Evolutionary conservation across 2,113 vertebrate genomes (phyloP), one percentile per base, ranked within the genome.

Genomic region (Ciconia maguari): DNA sequence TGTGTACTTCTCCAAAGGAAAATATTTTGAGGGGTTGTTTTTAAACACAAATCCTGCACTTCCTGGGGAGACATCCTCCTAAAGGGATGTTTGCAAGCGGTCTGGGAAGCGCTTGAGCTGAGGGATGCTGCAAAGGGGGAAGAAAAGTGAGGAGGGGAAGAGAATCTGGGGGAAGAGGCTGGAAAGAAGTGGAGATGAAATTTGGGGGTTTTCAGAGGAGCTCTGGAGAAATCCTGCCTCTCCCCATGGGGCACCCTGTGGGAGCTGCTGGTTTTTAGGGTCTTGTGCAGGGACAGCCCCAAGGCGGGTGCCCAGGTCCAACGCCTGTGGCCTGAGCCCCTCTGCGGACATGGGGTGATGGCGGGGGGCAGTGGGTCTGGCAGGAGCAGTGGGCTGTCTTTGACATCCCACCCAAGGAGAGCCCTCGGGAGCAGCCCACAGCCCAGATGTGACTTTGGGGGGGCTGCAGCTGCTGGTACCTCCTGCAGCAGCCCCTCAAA

Each of bases 351-450:
- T 0, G 29, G 57, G 46, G 41, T 9, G 58, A 22, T 13, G 32
- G 13, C 0, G 1, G 48, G 51, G 41, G 48, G 29, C 60, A 20
- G 57, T 1, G 1, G 27, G 27, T n/a, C 77, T 44, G 61, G 32
- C 49, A 17, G 57, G 48, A 36, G 42, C 54, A 29, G 27, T 0
- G 3, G 41, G 36, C 19, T 20, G 14, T 13, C 62, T 60, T 18
- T 49, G 61, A 13, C 72, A 68, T 26, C 48, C 29, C 58, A 46
- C 24, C 42, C 36, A 16, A 34, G 21, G 41, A n/a, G 22, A 16
- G 25, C 5, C 66, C 54, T 22, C 3, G 25, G 34, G 60, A 65
- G 41, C 10, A 52, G 4, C 30, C 60, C 89, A 22, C 11, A 44
- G 32, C 14, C 58, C 46, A 19, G 4, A 38, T 0, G 4, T 1